A percentile compares a stretch with the other conserved stretches of the same genome.
These are phyloP conservation scores for Drosophila lacteicornis DNA, from an alignment of 1,140 invertebrate species.

Conservation along the genomic window DNA sequence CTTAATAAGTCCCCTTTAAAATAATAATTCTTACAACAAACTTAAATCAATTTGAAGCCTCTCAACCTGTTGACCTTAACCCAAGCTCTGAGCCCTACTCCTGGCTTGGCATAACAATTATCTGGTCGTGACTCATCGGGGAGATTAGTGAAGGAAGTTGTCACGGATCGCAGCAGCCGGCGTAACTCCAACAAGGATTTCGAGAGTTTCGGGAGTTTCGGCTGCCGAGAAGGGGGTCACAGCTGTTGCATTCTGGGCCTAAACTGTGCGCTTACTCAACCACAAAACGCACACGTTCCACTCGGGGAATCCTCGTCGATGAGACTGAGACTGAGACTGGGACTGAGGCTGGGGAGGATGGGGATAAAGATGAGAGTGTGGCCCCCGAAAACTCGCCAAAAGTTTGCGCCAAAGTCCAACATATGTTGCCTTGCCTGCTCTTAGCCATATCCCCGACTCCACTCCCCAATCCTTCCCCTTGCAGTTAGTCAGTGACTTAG, in stretches of 20 bases:
- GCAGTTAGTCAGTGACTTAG: constrained; percentile 53
- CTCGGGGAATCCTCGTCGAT: constrained; percentile 23
- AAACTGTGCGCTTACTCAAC: constrained; percentile 74
- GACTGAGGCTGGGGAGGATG: background rate
- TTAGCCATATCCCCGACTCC: background rate
- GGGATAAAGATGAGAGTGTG: constrained; percentile 38
- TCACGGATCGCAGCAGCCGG: constrained; percentile 24
- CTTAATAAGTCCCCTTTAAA: too few relatives aligned
- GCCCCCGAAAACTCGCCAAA: constrained; percentile 57
- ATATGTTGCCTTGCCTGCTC: constrained; percentile 76
- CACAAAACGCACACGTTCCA: constrained; percentile 73
- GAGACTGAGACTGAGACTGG: too few relatives aligned
- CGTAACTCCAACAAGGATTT: constrained; percentile 1
- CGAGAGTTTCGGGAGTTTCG: background rate
- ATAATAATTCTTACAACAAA: too few relatives aligned
- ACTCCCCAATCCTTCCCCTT: constrained; percentile 31
- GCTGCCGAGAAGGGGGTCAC: constrained; percentile 32
- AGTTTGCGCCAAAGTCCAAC: constrained; percentile 75
- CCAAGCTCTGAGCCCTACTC: background rate
- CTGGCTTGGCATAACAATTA: constrained; percentile 15
- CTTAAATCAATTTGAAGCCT: too few relatives aligned
- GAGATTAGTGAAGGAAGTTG: constrained; percentile 30
- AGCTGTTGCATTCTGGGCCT: constrained; percentile 77
- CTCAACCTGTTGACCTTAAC: background rate
- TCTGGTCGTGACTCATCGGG: constrained; percentile 15